Percentiles rank a stretch among this genome's conserved stretches.
Evolutionary conservation across 2,888 invertebrate genomes (phyloP).

Genomic region (Eristalis arbustorum): DNA sequence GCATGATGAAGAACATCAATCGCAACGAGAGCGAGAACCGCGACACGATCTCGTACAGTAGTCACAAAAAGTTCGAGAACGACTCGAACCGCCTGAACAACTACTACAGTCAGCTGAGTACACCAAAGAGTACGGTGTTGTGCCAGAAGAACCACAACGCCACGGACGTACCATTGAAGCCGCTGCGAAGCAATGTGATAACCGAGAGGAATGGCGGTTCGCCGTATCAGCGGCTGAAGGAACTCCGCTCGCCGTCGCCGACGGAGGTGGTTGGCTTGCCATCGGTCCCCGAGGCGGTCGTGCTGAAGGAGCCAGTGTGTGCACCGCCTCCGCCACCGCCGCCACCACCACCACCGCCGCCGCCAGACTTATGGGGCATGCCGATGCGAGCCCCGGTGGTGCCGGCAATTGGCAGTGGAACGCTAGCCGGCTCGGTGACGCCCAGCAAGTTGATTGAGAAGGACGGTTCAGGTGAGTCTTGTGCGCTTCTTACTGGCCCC

Average conservation of each 20-base stretch:
- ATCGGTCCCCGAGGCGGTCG: slow-evolving; percentile 48
- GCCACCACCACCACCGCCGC: slow-evolving; percentile 77
- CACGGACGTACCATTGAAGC: slow-evolving; percentile 40
- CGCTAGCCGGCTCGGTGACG: slow-evolving; percentile 27
- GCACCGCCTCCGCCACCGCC: slow-evolving; percentile 72
- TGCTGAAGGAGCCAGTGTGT: slow-evolving; percentile 47
- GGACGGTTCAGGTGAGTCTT: slow-evolving; percentile 53
- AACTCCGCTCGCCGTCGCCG: slow-evolving; percentile 46
- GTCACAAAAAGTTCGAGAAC: slow-evolving; percentile 79
- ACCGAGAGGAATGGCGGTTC: slow-evolving; percentile 47
- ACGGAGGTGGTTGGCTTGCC: slow-evolving; percentile 41
- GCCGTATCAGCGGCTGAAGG: slow-evolving; percentile 56
- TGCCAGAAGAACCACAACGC: slow-evolving; percentile 61
- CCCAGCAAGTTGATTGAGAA: slow-evolving; percentile 1
- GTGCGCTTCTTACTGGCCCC: slow-evolving; percentile 40
- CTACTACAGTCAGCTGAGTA: slow-evolving; percentile 77
- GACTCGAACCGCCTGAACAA: slow-evolving; percentile 79
- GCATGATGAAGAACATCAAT: slow-evolving; percentile 78
- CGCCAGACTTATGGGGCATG: slow-evolving; percentile 74
- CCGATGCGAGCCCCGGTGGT: slow-evolving; percentile 51
- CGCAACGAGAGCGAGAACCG: slow-evolving; percentile 70
- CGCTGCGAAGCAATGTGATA: slow-evolving; percentile 53
- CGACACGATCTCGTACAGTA: slow-evolving; percentile 59
- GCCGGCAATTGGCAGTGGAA: slow-evolving; percentile 33
- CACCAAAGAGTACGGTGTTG: slow-evolving; percentile 75